These are phyloP conservation scores for Choreutis nemorana DNA, from an alignment of 2,888 invertebrate genomes.

Conservation along the genomic window DNA sequence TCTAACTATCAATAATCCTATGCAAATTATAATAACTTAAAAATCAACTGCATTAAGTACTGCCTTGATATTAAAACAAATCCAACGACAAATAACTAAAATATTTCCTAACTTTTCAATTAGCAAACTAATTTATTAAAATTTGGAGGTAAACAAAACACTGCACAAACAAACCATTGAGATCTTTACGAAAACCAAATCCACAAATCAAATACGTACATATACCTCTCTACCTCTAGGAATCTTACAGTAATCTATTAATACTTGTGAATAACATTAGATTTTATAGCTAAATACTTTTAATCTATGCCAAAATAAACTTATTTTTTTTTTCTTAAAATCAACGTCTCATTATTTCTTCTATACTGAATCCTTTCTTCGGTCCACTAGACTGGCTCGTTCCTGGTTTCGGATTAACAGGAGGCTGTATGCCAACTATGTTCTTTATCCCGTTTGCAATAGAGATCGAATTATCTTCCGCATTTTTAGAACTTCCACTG, in stretches of 20 bases:
- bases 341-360: constrained; percentile 89
- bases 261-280: constrained; percentile 18
- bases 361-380: constrained; percentile 89
- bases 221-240: constrained; percentile 44
- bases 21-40: too few species aligned
- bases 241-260: constrained; percentile 32
- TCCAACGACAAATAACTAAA: constrained; percentile 29
- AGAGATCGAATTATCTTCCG: constrained; percentile 37
- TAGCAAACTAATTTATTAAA: constrained; percentile 40
- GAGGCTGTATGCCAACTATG: constrained; percentile 59
- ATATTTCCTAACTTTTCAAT: constrained; percentile 27
- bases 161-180: constrained; percentile 66
- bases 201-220: constrained; percentile 48
- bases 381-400: constrained; percentile 69
- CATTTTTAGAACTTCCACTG: constrained; percentile 25
- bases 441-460: constrained; percentile 59
- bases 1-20: too few species aligned
- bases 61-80: constrained; percentile 17
- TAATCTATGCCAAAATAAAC: background rate
- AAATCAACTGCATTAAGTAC: too few species aligned
- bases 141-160: constrained; percentile 65
- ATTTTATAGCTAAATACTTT: background rate
- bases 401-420: constrained; percentile 53
- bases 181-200: constrained; percentile 67
- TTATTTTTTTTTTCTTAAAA: constrained; percentile 8